These are phyloP conservation scores for Forficula auricularia DNA, from an alignment of 1,140 invertebrate genomes.

Conservation along the genomic window DNA sequence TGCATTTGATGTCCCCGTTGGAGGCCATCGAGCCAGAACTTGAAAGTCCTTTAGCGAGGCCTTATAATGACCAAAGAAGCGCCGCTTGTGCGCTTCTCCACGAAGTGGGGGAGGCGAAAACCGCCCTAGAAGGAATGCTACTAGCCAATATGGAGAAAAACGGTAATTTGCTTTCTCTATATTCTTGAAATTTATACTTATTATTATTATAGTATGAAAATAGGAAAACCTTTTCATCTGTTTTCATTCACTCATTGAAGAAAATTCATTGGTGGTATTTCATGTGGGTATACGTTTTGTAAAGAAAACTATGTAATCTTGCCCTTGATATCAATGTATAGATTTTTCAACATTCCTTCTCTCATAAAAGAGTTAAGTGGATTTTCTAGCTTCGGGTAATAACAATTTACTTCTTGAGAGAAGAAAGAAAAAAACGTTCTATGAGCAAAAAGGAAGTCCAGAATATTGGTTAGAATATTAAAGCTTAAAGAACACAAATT, in stretches of 20 bases:
- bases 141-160: conserved; percentile 75
- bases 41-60: conserved; percentile 61
- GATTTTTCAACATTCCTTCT: too few relatives aligned
- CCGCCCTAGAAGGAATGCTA: conserved; percentile 59
- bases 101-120: conserved; percentile 51
- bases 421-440: too few relatives aligned
- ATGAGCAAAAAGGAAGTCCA: too few relatives aligned
- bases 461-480: too few relatives aligned
- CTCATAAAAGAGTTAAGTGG: too few relatives aligned
- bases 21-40: conserved; percentile 64
- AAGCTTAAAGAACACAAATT: too few relatives aligned
- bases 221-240: conserved; percentile 8
- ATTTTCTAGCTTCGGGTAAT: too few relatives aligned
- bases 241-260: neutral
- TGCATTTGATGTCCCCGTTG: conserved; percentile 72
- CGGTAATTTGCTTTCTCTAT: conserved; percentile 30
- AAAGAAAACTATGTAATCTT: too few relatives aligned
- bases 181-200: neutral
- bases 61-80: conserved; percentile 53
- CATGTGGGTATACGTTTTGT: too few relatives aligned
- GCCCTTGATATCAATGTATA: too few relatives aligned
- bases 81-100: conserved; percentile 57
- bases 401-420: too few relatives aligned
- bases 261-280: neutral
- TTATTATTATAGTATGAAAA: neutral